Evolutionary conservation across 1,140 invertebrate species (phyloP).

Genomic region (Lordiphosa collinella): DNA sequence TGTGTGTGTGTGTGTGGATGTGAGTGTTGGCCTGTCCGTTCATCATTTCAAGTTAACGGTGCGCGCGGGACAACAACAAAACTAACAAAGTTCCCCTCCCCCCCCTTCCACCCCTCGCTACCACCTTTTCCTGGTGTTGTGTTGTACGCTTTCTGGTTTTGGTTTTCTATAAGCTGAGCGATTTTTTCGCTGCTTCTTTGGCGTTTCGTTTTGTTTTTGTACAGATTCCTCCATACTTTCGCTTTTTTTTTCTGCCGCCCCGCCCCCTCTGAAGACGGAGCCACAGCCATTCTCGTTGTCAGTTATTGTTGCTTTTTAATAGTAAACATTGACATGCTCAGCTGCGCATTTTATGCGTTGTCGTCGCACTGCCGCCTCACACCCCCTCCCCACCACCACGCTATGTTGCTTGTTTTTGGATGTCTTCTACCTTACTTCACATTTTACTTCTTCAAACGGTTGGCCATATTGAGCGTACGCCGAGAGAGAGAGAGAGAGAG

Average conservation of each 20-base stretch:
- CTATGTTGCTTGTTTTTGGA: constrained; percentile 6
- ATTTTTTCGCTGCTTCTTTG: constrained; percentile 44
- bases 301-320: constrained; percentile 58
- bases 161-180: constrained; percentile 56
- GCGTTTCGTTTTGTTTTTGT: constrained; percentile 43
- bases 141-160: constrained; percentile 66
- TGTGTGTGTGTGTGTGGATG: constrained; percentile 9
- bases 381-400: neutral
- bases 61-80: constrained; percentile 52
- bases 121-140: constrained; percentile 10
- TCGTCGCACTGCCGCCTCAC: constrained; percentile 4
- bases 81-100: constrained; percentile 55
- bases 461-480: constrained; percentile 19
- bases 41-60: constrained; percentile 66
- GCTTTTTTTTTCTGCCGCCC: constrained; percentile 41
- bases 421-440: constrained; percentile 7
- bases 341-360: constrained; percentile 65
- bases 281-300: constrained; percentile 21
- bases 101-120: neutral
- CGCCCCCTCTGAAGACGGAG: neutral
- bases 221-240: constrained; percentile 69
- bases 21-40: constrained; percentile 34
- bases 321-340: constrained; percentile 68
- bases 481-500: constrained; percentile 10
- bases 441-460: constrained; percentile 17